phyloP scores from a whole-genome alignment of 1,140 invertebrate genomes.

The Orius laevigatus region DNA sequence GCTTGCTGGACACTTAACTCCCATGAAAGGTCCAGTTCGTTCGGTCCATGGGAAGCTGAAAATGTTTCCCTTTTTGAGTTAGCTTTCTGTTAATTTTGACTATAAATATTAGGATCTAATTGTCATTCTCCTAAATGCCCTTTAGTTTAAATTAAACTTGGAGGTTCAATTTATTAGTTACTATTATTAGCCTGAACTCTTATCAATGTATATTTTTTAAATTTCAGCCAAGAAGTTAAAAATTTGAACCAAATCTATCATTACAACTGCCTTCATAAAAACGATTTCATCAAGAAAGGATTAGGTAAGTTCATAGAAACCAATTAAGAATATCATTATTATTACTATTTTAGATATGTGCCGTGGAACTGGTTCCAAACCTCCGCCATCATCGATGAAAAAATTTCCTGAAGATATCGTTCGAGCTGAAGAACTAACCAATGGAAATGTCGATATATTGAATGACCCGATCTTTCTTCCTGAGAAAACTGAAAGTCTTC shows the following conservation, averaged over 20 bases:
- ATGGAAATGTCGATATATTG: slow-evolving; percentile 42
- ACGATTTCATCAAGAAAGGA: slow-evolving; percentile 64
- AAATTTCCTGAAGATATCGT: slow-evolving; percentile 57
- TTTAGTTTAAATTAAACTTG: too few relatives aligned
- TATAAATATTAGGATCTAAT: too few relatives aligned
- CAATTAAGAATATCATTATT: background rate
- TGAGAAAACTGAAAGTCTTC: slow-evolving; percentile 26
- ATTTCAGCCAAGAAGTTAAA: slow-evolving; percentile 59
- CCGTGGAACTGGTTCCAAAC: slow-evolving; percentile 27
- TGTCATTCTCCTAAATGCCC: too few relatives aligned
- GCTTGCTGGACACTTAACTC: too few relatives aligned
- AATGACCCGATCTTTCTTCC: slow-evolving; percentile 38
- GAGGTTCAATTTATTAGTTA: too few relatives aligned
- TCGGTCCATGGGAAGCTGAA: too few relatives aligned
- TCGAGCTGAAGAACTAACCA: slow-evolving; percentile 45
- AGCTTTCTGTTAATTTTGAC: too few relatives aligned
- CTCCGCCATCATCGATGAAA: slow-evolving; percentile 36
- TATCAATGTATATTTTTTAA: slow-evolving; percentile 24
- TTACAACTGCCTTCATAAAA: slow-evolving; percentile 57
- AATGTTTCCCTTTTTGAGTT: too few relatives aligned
- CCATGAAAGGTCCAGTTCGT: too few relatives aligned
- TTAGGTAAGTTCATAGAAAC: slow-evolving; percentile 39
- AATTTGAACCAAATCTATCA: slow-evolving; percentile 51
- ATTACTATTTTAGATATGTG: slow-evolving; percentile 32
- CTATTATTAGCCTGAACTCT: too few relatives aligned